A percentile compares a stretch with the other conserved stretches of the same genome.
Evolutionary conservation across 2,113 vertebrate genomes (phyloP).

Genomic region (Lutjanus erythropterus): DNA sequence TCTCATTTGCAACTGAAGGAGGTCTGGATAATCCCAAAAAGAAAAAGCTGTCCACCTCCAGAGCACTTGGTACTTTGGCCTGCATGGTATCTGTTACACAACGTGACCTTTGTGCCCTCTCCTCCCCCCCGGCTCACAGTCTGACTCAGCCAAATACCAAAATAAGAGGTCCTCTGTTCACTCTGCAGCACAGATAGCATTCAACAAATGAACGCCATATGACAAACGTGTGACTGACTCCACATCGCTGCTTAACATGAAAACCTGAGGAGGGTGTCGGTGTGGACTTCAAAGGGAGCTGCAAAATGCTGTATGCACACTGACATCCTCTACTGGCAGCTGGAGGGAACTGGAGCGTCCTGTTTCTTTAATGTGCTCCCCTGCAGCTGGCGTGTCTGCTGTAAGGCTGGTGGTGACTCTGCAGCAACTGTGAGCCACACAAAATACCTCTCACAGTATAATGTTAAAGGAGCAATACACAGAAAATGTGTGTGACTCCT

Average conservation of each 20-base stretch:
- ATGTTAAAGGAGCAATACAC: too few species aligned
- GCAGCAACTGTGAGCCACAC: too few species aligned
- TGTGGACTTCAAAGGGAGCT: too few species aligned
- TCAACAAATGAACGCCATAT: background rate
- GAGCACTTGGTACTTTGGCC: background rate
- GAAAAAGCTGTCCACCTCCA: background rate
- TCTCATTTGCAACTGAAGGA: background rate
- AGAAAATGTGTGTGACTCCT: too few species aligned
- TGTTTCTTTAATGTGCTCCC: too few species aligned
- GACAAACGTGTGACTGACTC: background rate
- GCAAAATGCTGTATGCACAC: background rate
- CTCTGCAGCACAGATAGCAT: constrained; percentile 11
- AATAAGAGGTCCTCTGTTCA: constrained; percentile 31
- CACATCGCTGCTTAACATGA: background rate
- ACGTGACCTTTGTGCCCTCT: constrained; percentile 46
- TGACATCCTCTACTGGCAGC: background rate
- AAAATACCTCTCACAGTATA: too few species aligned
- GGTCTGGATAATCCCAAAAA: constrained; percentile 19
- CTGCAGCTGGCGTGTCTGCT: too few species aligned
- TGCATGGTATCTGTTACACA: constrained; percentile 54
- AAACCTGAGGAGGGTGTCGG: background rate
- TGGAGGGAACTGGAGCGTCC: too few species aligned
- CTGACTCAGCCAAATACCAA: constrained; percentile 19
- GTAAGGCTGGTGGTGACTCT: too few species aligned
- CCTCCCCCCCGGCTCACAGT: background rate